Percentiles rank a stretch among this genome's conserved stretches.
phyloP scores from a whole-genome alignment of 2,888 invertebrate genomes.

The Callyntrura sp. region DNA sequence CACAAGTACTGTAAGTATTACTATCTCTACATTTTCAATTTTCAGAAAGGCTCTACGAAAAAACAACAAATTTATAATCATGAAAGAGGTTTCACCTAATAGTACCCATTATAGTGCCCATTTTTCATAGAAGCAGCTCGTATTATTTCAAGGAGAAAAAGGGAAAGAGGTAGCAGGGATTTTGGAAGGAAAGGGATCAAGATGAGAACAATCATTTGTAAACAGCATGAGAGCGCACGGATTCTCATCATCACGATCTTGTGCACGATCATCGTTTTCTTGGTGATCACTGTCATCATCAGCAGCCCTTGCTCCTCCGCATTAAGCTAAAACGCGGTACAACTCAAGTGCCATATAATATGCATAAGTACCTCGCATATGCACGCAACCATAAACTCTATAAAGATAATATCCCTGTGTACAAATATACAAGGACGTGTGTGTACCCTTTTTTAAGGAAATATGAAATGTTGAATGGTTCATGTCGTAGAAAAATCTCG shows the following conservation, averaged over 20 bases:
- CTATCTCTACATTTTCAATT: too few species aligned
- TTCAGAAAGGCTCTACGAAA: neutral
- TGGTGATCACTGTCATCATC: constrained; percentile 55
- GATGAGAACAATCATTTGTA: constrained; percentile 75
- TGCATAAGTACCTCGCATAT: neutral
- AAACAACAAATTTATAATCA: neutral
- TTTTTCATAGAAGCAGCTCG: neutral
- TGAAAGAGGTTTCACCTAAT: neutral
- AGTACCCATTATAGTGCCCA: too few species aligned
- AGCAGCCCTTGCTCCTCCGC: constrained; percentile 13
- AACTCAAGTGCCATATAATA: too few species aligned
- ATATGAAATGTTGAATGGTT: constrained; percentile 51
- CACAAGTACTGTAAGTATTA: too few species aligned
- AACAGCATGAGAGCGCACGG: constrained; percentile 78
- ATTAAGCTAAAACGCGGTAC: neutral
- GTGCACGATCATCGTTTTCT: constrained; percentile 66
- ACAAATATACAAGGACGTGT: neutral
- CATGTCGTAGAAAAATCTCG: constrained; percentile 31
- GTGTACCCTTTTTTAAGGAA: constrained; percentile 15
- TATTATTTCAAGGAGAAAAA: neutral
- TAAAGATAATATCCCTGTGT: neutral
- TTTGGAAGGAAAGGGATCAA: constrained; percentile 56
- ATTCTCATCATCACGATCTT: constrained; percentile 74
- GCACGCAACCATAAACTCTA: neutral
- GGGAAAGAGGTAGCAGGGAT: constrained; percentile 22